Conservation (phyloP, 2,797 vertebrate genomes). For the Catostomus latipinnis region DNA sequence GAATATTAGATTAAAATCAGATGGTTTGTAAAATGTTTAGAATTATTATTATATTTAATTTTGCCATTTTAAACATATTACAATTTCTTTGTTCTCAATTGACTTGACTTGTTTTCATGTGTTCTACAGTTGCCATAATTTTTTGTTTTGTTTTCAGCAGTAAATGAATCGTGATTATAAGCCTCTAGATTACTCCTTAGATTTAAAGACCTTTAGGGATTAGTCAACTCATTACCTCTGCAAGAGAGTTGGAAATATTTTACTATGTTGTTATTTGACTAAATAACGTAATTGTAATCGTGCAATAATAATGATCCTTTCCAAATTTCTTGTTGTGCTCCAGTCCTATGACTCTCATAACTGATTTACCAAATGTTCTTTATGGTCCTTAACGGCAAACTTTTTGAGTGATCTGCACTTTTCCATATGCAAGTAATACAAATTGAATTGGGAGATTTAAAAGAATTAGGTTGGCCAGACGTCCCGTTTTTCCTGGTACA, state of each 20-base stretch:
- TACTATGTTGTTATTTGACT: too few species aligned
- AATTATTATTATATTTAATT: too few species aligned
- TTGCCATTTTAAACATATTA: background rate
- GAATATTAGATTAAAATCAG: background rate
- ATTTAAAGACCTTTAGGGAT: background rate
- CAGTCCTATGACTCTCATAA: conserved; percentile 11
- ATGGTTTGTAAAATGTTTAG: background rate
- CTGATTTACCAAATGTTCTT: background rate
- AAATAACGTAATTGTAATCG: background rate
- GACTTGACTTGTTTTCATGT: background rate
- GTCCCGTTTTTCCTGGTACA: too few species aligned
- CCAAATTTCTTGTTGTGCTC: background rate
- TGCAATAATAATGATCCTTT: background rate
- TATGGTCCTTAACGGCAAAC: conserved; percentile 14
- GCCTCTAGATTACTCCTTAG: background rate
- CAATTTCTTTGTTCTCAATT: background rate
- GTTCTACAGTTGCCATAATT: background rate
- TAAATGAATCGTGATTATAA: background rate
- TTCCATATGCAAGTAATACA: background rate
- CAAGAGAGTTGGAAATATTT: conserved; percentile 2
- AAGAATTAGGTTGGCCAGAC: too few species aligned
- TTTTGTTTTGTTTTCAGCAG: background rate
- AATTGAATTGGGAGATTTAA: background rate
- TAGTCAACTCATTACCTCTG: background rate
- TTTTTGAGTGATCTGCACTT: conserved; percentile 5